phyloP scores from a whole-genome alignment of 2,888 invertebrate genomes.

The Blomia tropicalis region DNA sequence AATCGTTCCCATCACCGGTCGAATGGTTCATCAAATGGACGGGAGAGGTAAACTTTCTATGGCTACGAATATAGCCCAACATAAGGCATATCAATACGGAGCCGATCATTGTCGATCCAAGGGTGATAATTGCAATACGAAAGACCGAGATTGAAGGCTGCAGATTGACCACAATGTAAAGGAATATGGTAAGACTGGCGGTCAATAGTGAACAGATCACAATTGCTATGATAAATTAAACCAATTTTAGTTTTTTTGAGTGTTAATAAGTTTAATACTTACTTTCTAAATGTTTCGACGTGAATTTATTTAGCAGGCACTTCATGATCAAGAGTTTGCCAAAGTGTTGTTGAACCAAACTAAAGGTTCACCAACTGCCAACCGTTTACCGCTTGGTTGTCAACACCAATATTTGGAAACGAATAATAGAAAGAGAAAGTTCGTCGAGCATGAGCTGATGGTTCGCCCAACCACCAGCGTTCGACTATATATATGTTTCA shows the following conservation, averaged over 20 bases:
- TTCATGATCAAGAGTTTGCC: not conserved
- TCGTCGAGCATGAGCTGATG: no score
- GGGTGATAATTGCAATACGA: not conserved
- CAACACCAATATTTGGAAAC: no score
- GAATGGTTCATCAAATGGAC: no score
- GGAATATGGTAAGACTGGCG: not conserved
- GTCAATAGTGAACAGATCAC: conserved; percentile 2
- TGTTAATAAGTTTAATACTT: not conserved
- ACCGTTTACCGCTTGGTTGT: no score
- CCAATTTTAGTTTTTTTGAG: not conserved
- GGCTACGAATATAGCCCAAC: not conserved
- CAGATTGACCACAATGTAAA: not conserved
- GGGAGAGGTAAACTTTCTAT: not conserved
- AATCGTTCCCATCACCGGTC: no score
- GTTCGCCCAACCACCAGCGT: no score
- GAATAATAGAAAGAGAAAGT: no score
- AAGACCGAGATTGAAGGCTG: conserved; percentile 2
- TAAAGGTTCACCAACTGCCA: no score
- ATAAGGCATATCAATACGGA: conserved; percentile 2
- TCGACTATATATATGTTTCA: no score
- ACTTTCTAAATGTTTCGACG: conserved; percentile 12
- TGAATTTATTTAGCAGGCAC: not conserved
- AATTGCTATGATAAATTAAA: not conserved
- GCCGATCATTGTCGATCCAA: not conserved
- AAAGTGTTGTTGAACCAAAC: no score